Conservation (phyloP, 2,113 vertebrate genomes). For the Dromiciops gliroides region DNA sequence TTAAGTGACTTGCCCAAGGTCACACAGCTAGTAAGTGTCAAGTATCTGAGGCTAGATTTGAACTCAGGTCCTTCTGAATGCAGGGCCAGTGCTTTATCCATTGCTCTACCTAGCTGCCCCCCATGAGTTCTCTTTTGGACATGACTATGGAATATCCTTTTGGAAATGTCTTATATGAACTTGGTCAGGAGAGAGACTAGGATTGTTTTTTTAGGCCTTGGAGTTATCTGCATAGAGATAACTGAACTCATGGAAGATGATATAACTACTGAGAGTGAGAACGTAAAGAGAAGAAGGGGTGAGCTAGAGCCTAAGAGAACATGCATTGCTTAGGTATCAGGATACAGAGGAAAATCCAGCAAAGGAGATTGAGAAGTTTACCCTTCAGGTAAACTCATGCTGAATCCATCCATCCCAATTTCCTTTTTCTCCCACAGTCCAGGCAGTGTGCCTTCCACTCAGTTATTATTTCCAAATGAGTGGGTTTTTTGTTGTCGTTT, state of each 20-base stretch:
- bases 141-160: background rate
- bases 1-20: too few relatives aligned
- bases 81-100: too few relatives aligned
- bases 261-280: background rate
- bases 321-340: background rate
- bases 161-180: background rate
- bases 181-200: background rate
- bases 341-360: background rate
- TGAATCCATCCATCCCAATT: background rate
- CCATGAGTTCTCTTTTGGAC: background rate
- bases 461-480: background rate
- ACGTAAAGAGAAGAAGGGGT: background rate
- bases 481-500: background rate
- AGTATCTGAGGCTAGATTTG: too few relatives aligned
- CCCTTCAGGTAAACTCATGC: background rate
- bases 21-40: too few relatives aligned
- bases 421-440: background rate
- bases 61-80: too few relatives aligned
- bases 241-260: background rate
- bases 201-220: background rate
- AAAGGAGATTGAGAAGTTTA: background rate
- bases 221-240: background rate
- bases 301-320: background rate
- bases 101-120: too few relatives aligned
- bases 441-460: background rate